These are phyloP conservation scores for Connochaetes taurinus DNA, from an alignment of 2,113 vertebrate genomes.

Conservation along the genomic window DNA sequence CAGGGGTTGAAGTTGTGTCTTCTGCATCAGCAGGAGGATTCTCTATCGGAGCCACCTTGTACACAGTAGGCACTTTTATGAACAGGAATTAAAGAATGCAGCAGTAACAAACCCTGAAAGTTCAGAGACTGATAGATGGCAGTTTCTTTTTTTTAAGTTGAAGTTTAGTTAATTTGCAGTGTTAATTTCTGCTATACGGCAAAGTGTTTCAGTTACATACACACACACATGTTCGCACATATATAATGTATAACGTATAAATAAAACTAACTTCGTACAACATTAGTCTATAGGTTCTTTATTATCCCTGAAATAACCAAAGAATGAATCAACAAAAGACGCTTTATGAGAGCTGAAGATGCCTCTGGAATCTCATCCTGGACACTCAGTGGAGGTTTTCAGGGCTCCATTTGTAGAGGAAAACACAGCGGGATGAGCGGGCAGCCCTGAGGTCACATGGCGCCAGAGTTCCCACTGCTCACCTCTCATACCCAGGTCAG, in stretches of 20 bases:
- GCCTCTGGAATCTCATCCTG: background rate
- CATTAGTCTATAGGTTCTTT: background rate
- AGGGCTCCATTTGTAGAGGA: background rate
- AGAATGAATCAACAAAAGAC: background rate
- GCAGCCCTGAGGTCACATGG: slow-evolving; percentile 11
- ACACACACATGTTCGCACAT: accelerated
- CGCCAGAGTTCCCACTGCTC: background rate
- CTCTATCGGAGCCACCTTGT: background rate
- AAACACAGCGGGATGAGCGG: background rate
- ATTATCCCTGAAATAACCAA: background rate
- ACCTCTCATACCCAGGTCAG: background rate
- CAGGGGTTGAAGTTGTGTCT: background rate
- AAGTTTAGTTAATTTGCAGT: background rate
- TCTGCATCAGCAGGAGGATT: background rate
- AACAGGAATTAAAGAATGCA: background rate
- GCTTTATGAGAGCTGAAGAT: background rate
- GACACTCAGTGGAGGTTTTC: slow-evolving; percentile 16
- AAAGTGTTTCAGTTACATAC: background rate
- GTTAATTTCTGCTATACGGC: background rate
- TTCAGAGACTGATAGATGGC: background rate
- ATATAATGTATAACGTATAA: background rate
- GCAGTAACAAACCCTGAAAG: background rate
- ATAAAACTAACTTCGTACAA: background rate
- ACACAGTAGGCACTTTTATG: background rate
- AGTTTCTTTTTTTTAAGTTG: background rate